Conservation (phyloP, 2,113 vertebrate genomes). For the Phaethornis superciliosus region DNA sequence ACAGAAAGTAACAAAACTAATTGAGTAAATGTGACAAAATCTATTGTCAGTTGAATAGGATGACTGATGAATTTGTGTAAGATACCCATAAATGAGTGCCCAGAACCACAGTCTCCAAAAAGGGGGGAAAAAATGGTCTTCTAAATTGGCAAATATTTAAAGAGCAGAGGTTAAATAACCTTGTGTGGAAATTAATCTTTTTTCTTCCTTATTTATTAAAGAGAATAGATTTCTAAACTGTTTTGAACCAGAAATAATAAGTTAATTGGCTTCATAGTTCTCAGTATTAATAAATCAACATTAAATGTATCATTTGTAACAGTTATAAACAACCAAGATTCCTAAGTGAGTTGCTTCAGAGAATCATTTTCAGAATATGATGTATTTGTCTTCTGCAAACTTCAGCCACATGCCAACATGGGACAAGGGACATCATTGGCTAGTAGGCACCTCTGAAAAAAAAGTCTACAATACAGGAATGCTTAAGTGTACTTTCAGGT, state of each 20-base stretch:
- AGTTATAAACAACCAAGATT: not conserved
- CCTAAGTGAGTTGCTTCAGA: not conserved
- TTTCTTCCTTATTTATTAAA: conserved; percentile 15
- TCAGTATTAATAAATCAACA: not conserved
- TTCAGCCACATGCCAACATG: conserved; percentile 37
- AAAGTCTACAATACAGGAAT: conserved; percentile 52
- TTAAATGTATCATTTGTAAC: not conserved
- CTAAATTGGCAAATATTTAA: conserved; percentile 29
- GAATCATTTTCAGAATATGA: not conserved
- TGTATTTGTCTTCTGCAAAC: conserved; percentile 7
- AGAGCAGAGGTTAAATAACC: not conserved
- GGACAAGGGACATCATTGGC: not conserved
- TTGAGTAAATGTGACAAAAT: not conserved
- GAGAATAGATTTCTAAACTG: conserved; percentile 41
- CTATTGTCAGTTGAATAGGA: not conserved
- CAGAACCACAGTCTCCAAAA: conserved; percentile 6
- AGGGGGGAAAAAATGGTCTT: not conserved
- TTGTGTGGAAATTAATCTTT: conserved; percentile 13
- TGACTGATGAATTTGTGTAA: not conserved
- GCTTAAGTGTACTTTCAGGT: conserved; percentile 54
- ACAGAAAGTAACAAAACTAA: conserved; percentile 46
- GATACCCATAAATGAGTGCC: conserved; percentile 10
- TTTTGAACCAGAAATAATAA: conserved; percentile 44
- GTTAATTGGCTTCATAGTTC: conserved; percentile 45
- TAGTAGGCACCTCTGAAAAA: conserved; percentile 41